Conservation (phyloP, 1,140 invertebrate species). For the Chironomus striatipennis region DNA sequence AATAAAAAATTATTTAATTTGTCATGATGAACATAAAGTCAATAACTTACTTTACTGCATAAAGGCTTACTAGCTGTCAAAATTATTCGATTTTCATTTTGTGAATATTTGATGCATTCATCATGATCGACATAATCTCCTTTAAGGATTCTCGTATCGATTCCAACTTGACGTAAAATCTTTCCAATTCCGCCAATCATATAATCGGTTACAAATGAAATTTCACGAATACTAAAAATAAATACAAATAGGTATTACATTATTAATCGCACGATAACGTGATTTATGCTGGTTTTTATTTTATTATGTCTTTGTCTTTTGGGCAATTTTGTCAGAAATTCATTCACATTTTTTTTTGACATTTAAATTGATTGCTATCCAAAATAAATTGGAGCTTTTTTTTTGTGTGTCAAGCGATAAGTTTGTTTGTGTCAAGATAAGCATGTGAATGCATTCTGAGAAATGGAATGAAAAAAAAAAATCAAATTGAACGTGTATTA, state of each 20-base stretch:
- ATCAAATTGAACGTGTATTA: too few species aligned
- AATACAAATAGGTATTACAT: slow-evolving; percentile 1
- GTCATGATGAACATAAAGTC: not conserved
- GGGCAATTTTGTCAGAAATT: too few species aligned
- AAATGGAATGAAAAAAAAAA: too few species aligned
- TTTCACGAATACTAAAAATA: slow-evolving; percentile 29
- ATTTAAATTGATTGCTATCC: not conserved
- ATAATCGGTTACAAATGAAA: slow-evolving; percentile 47
- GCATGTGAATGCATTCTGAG: too few species aligned
- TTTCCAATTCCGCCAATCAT: slow-evolving; percentile 48
- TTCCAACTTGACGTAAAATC: slow-evolving; percentile 54
- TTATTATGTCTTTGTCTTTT: too few species aligned
- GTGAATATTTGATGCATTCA: slow-evolving; percentile 43
- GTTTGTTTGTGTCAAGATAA: too few species aligned
- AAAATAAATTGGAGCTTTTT: too few species aligned
- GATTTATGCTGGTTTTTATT: too few species aligned
- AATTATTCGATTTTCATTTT: slow-evolving; percentile 46
- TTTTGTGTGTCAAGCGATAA: too few species aligned
- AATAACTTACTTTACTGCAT: slow-evolving; percentile 38
- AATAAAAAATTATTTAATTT: slow-evolving; percentile 26
- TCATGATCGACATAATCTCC: slow-evolving; percentile 41
- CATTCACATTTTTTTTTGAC: not conserved
- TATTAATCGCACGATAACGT: too few species aligned
- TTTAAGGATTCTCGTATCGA: slow-evolving; percentile 50
- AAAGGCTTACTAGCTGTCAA: slow-evolving; percentile 45